phyloP scores from a whole-genome alignment of 2,113 vertebrate genomes.

The Nasalis larvatus region DNA sequence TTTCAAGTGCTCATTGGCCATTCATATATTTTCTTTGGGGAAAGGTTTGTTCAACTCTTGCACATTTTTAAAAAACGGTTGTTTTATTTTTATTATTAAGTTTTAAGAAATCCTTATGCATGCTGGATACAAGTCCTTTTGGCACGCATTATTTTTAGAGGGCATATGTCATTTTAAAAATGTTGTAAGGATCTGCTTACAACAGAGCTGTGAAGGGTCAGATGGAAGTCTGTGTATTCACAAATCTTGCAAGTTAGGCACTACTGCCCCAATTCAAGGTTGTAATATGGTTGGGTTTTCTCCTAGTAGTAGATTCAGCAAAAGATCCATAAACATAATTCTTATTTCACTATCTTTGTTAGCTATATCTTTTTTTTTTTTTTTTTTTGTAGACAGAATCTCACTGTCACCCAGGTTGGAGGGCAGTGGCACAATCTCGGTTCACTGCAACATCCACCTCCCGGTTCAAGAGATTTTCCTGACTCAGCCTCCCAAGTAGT shows the following conservation, averaged over 20 bases:
- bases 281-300: not conserved
- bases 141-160: not conserved
- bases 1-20: not conserved
- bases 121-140: not conserved
- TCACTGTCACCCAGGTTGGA: no score
- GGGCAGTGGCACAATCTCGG: no score
- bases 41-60: not conserved
- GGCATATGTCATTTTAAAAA: not conserved
- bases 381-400: no score
- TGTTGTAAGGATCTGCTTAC: not conserved
- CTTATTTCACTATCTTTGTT: not conserved
- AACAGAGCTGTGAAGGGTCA: not conserved
- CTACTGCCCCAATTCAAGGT: not conserved
- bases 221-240: not conserved
- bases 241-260: not conserved
- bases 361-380: not conserved
- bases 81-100: not conserved
- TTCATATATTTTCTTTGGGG: not conserved
- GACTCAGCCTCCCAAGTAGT: no score
- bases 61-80: not conserved
- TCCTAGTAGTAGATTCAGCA: not conserved
- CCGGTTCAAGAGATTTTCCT: no score
- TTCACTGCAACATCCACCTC: no score
- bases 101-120: not conserved
- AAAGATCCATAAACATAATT: not conserved